phyloP scores from a whole-genome alignment of 2,113 vertebrate genomes.

The Caretta caretta region DNA sequence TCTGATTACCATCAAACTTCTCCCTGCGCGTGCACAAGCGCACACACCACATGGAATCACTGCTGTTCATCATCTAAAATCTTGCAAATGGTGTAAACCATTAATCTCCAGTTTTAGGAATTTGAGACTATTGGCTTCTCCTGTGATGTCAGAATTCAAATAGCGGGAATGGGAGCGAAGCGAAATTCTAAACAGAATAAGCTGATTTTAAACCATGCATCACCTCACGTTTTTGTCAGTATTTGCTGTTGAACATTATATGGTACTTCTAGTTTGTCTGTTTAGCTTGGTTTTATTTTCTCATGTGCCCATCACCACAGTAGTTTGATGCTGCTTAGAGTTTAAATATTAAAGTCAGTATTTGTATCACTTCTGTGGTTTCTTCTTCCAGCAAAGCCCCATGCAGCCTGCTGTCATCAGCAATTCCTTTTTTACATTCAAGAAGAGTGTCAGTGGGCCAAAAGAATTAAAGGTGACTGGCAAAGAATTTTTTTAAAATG shows the following conservation, averaged over 20 bases:
- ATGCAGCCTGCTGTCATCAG: background rate
- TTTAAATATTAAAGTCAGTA: background rate
- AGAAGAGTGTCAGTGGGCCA: background rate
- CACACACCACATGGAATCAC: no score
- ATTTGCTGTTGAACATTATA: background rate
- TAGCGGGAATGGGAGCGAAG: background rate
- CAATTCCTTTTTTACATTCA: background rate
- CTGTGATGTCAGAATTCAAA: background rate
- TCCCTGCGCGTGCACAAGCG: accelerated
- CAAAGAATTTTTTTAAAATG: background rate
- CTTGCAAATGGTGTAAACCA: background rate
- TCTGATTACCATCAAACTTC: no score
- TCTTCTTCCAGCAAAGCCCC: background rate
- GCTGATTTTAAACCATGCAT: background rate
- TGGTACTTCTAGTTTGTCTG: background rate
- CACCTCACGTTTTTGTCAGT: background rate
- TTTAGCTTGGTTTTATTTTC: background rate
- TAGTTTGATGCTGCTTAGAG: background rate
- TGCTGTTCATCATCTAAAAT: no score
- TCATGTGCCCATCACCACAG: background rate
- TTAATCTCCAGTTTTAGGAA: background rate
- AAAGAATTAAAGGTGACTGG: background rate
- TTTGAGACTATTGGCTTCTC: background rate
- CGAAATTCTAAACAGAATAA: background rate
- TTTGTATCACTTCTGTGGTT: background rate